phyloP scores from a whole-genome alignment of 2,797 vertebrate species.

The Danio kyathit region DNA sequence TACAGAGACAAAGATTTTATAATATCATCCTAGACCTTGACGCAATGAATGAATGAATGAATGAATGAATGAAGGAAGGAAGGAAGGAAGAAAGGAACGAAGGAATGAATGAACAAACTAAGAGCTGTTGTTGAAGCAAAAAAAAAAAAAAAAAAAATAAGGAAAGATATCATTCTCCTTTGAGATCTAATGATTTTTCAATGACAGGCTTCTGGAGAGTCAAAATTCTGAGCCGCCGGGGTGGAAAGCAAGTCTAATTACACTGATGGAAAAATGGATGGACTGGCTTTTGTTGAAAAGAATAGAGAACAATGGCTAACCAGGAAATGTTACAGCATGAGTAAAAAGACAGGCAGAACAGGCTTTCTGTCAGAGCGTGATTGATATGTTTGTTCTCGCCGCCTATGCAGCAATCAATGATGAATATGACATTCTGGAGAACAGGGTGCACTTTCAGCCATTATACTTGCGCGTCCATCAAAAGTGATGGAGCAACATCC shows the following conservation, averaged over 20 bases:
- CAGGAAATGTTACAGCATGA: conserved; percentile 20
- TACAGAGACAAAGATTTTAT: not conserved
- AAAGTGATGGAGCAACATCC: conserved; percentile 59
- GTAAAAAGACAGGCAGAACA: conserved; percentile 11
- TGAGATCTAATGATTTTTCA: conserved; percentile 18
- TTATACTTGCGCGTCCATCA: conserved; percentile 66
- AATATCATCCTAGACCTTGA: not conserved
- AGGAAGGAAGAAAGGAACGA: too few species aligned
- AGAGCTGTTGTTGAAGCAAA: not conserved
- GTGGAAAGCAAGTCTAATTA: conserved; percentile 54
- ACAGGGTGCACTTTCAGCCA: conserved; percentile 66
- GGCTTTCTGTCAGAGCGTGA: conserved; percentile 60
- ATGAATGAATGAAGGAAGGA: too few species aligned
- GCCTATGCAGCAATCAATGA: conserved; percentile 71
- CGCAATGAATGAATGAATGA: too few species aligned
- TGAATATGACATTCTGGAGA: conserved; percentile 67
- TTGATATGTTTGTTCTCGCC: conserved; percentile 61
- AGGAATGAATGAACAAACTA: not conserved
- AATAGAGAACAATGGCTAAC: conserved; percentile 54
- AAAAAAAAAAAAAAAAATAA: not conserved
- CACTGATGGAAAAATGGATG: conserved; percentile 45
- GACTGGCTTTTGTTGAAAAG: conserved; percentile 55
- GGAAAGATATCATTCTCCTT: not conserved
- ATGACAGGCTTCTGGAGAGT: not conserved
- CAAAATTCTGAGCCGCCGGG: conserved; percentile 22